Conservation (phyloP, 2,113 vertebrate genomes). For the Archilochus colubris region DNA sequence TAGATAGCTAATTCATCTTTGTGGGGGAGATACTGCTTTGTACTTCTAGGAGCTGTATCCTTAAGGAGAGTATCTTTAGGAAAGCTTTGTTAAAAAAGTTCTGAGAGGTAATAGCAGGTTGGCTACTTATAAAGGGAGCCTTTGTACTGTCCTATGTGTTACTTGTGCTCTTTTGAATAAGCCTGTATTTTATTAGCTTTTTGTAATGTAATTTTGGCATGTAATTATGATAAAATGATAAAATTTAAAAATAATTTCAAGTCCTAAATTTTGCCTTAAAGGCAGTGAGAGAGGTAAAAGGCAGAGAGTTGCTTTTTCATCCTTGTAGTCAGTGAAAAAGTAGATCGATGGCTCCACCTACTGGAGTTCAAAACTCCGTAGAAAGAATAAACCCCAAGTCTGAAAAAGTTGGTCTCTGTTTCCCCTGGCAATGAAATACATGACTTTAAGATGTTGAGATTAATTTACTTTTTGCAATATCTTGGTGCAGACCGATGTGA, state of each 20-base stretch:
- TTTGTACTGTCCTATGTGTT: rapidly evolving
- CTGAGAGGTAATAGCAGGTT: neutral
- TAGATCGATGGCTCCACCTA: constrained; percentile 45
- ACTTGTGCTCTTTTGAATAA: neutral
- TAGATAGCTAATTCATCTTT: neutral
- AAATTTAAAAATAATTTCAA: neutral
- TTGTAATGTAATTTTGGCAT: neutral
- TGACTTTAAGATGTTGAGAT: neutral
- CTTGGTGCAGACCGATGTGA: neutral
- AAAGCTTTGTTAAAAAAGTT: neutral
- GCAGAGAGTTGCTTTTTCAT: neutral
- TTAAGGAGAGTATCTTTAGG: neutral
- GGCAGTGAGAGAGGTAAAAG: neutral
- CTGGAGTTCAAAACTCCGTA: neutral
- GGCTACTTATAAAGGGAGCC: neutral
- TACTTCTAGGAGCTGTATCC: neutral
- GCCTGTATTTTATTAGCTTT: neutral
- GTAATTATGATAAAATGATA: neutral
- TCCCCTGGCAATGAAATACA: neutral
- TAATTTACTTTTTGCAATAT: neutral
- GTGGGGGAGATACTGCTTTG: neutral
- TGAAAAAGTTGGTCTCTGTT: neutral
- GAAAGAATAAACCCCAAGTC: neutral
- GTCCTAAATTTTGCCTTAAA: neutral
- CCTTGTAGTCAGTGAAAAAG: neutral